A percentile compares a stretch with the other conserved stretches of the same genome.
phyloP scores from a whole-genome alignment of 2,113 vertebrate genomes.

The Prionailurus viverrinus region DNA sequence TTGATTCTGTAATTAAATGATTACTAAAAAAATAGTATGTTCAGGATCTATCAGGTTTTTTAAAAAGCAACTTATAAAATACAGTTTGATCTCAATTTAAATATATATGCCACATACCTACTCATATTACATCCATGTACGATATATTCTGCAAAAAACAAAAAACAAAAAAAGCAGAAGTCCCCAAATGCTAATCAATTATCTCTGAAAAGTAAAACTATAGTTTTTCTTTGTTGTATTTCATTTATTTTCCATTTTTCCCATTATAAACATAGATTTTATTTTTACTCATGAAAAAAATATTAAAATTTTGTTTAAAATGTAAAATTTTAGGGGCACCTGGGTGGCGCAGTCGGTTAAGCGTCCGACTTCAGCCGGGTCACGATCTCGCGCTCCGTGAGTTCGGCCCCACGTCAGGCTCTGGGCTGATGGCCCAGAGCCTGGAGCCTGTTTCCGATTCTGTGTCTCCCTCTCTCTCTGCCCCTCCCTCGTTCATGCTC shows the following conservation, averaged over 20 bases:
- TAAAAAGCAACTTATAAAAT: neutral
- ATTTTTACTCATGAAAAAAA: neutral
- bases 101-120: neutral
- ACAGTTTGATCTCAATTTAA: neutral
- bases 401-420: too few species aligned
- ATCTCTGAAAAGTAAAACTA: neutral
- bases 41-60: neutral
- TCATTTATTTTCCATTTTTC: neutral
- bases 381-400: too few species aligned
- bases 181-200: neutral
- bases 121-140: neutral
- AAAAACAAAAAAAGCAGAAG: neutral
- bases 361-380: too few species aligned
- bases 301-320: neutral
- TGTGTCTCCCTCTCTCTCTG: too few species aligned
- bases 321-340: too few species aligned
- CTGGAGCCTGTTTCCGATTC: too few species aligned
- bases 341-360: too few species aligned
- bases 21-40: slow-evolving; percentile 12
- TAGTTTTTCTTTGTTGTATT: neutral
- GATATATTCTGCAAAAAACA: neutral
- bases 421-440: too few species aligned
- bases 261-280: neutral
- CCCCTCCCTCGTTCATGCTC: too few species aligned
- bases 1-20: slow-evolving; percentile 16